Percentiles rank a stretch among this genome's conserved stretches.
phyloP scores from a whole-genome alignment of 2,113 vertebrate species.

The Progne subis region DNA sequence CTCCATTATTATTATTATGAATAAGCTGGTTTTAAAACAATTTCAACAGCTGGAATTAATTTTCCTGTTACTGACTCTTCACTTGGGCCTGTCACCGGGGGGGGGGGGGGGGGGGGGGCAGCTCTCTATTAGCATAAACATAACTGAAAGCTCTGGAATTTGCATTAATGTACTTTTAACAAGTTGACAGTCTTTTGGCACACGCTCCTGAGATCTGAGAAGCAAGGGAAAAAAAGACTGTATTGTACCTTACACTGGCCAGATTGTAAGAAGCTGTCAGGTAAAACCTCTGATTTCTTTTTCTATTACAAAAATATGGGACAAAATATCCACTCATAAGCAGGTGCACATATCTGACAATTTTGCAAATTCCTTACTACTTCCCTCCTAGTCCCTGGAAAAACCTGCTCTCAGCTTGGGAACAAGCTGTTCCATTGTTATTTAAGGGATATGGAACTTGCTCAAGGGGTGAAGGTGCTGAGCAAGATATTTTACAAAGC shows the following conservation, averaged over 20 bases:
- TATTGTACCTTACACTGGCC: constrained; percentile 67
- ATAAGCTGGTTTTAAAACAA: constrained; percentile 72
- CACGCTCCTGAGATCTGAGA: constrained; percentile 65
- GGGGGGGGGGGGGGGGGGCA: constrained; percentile 40
- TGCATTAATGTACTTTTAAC: constrained; percentile 76
- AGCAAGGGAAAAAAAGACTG: constrained; percentile 52
- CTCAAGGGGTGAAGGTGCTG: not conserved
- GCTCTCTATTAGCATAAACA: constrained; percentile 79
- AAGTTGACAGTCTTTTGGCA: constrained; percentile 79
- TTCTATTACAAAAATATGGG: constrained; percentile 49
- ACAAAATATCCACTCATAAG: constrained; percentile 50
- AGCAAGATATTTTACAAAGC: not conserved
- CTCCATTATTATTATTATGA: constrained; percentile 56
- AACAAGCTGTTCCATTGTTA: not conserved
- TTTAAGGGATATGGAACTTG: not conserved
- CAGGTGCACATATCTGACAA: constrained; percentile 62
- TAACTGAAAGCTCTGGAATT: constrained; percentile 79
- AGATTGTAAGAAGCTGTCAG: constrained; percentile 71
- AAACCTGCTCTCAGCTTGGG: not conserved
- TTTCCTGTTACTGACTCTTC: constrained; percentile 75
- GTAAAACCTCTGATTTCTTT: constrained; percentile 70
- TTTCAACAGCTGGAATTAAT: constrained; percentile 80
- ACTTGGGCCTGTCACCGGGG: constrained; percentile 70
- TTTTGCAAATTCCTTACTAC: not conserved
- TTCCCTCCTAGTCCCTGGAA: not conserved